Base-by-base conservation (phyloP, 2,888 invertebrate genomes). In the Patella caerulea region DNA sequence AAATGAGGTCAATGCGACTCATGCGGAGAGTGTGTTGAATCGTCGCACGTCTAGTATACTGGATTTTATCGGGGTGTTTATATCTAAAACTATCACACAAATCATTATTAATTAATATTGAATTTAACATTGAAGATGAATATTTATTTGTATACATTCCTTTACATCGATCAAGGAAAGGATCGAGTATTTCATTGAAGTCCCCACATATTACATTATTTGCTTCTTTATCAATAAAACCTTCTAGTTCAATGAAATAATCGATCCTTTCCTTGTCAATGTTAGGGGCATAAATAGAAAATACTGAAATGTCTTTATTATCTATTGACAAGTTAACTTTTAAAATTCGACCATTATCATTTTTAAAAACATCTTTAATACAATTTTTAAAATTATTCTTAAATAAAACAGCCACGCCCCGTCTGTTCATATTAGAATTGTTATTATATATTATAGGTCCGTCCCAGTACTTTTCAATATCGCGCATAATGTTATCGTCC, bases 221-320 rank as follows among this genome's bases (percentile, higher is more conserved):
- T 14, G 17, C n/a, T 14, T 59, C 17, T 15, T 9, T 15, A 59
- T 59, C 59, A 5, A 59, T 59, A 14, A 59, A 59, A 59, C 15
- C 15, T 5, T 59, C 29, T 29, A 29, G 29, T 29, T 29, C 29
- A 29, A 29, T 29, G 71, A 74, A 78, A 75, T 54, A 76, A 12
- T 12, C 45, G 19, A 24, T 12, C 7, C 74, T 71, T 53, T 78
- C 65, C 52, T 29, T 52, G 45, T 17, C 45, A 78, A 59, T 72
- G 24, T 78, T 78, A 14, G 78, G 75, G 19, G 72, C 65, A 78
- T 78, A 78, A 59, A 78, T 56, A 78, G 70, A 71, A 19, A 78
- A 24, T 45, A 78, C 19, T 74, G 74, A 59, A 55, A 71, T 59
- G 4, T 17, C 59, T 74, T 78, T 52, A 72, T 71, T 29, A 34